Percentiles rank a stretch among this genome's conserved stretches.
Evolutionary conservation across 2,888 invertebrate genomes (phyloP).

Genomic region (Brachyptera putata): DNA sequence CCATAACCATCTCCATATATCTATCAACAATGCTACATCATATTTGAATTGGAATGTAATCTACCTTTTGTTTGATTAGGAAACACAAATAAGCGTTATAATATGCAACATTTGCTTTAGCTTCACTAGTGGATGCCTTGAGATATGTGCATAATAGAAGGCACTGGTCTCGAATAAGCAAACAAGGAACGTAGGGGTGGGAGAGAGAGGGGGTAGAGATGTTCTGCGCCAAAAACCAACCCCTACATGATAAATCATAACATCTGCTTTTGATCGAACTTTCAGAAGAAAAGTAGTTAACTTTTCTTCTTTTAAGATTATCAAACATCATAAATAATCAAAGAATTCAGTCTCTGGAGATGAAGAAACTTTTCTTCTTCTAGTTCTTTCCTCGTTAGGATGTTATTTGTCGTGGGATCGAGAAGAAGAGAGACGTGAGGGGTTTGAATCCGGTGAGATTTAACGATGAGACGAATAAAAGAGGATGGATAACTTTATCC

Average conservation of each 20-base stretch:
- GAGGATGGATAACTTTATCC: not conserved
- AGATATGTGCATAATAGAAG: constrained; percentile 6
- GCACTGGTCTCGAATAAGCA: not conserved
- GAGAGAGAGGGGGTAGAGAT: constrained; percentile 7
- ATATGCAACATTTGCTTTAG: no score
- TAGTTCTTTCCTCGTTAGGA: constrained; percentile 16
- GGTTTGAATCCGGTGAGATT: constrained; percentile 6
- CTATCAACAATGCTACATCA: no score
- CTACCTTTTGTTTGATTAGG: no score
- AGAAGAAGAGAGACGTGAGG: not conserved
- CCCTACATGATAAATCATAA: constrained; percentile 25
- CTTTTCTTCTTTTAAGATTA: constrained; percentile 21
- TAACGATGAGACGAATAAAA: constrained; percentile 3
- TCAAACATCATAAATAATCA: constrained; percentile 27
- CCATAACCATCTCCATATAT: no score
- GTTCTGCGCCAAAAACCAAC: not conserved
- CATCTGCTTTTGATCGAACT: constrained; percentile 29
- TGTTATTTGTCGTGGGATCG: not conserved
- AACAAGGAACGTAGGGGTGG: not conserved
- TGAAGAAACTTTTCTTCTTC: constrained; percentile 7
- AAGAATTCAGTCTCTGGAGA: constrained; percentile 17
- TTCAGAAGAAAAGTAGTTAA: constrained; percentile 15
- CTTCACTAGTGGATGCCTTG: constrained; percentile 5
- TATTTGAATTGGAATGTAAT: no score
- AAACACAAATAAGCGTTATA: no score